Percentiles rank a stretch among this genome's conserved stretches.
These are phyloP conservation scores for Meloe dianella DNA, from an alignment of 2,888 invertebrate species.

Conservation along the genomic window DNA sequence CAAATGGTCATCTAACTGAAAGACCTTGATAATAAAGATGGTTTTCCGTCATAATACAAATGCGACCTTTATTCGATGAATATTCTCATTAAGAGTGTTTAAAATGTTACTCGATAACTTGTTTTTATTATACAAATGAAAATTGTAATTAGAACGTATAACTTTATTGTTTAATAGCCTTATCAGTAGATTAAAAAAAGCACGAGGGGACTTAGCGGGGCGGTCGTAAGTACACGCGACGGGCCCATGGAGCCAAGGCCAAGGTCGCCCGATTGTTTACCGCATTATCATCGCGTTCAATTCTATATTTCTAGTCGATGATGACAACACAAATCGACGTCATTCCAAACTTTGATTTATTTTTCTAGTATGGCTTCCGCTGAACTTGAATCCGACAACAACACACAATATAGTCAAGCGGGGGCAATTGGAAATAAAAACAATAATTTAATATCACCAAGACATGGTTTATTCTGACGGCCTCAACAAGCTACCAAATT, in stretches of 20 bases:
- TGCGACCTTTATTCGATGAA: slow-evolving; percentile 11
- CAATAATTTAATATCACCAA: slow-evolving; percentile 53
- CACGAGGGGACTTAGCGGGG: neutral
- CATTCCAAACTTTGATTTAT: neutral
- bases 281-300: slow-evolving; percentile 43
- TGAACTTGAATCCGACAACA: too few relatives aligned
- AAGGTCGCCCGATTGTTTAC: slow-evolving; percentile 44
- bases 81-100: too few relatives aligned
- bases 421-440: slow-evolving; percentile 21
- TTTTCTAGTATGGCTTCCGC: too few relatives aligned
- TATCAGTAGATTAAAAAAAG: neutral
- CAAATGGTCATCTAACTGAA: slow-evolving; percentile 40
- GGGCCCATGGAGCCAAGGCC: slow-evolving; percentile 47
- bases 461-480: slow-evolving; percentile 58
- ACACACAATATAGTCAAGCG: too few relatives aligned
- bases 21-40: slow-evolving; percentile 49
- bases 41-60: slow-evolving; percentile 30
- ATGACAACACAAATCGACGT: slow-evolving; percentile 37
- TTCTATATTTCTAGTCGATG: slow-evolving; percentile 43
- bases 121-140: neutral
- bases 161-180: slow-evolving; percentile 1
- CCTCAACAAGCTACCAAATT: slow-evolving; percentile 66
- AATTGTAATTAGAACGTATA: neutral
- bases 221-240: slow-evolving; percentile 39
- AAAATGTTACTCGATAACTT: neutral